Base-by-base conservation (phyloP, 2,797 vertebrate species). In the Sciurus carolinensis region DNA sequence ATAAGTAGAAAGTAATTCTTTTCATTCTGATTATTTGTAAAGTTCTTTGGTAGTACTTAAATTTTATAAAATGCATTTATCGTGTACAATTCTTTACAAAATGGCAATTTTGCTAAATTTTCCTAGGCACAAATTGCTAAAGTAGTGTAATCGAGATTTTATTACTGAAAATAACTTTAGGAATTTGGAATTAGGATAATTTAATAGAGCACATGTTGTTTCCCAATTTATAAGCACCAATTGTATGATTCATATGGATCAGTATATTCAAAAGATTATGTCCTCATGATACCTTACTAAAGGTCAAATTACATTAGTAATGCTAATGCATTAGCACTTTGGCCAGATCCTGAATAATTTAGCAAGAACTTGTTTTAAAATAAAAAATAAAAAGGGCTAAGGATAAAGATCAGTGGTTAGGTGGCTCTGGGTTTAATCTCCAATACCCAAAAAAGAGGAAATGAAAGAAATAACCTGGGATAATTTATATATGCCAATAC, bases 31-130 rank as follows among this genome's bases (percentile, higher is more conserved):
- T 26, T 84, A 13, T 69, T 42, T 57, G 0, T 54, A 57, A 57
- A 64, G 84, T 33, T 64, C 10, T 15, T 84, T 88, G 18, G 2
- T 66, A 79, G 79, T 54, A 67, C 33, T 57, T 75, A 85, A 11
- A 81, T 66, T 82, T 76, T 15, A 28, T 18, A 72, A 77, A 91
- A 71, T 87, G 7, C 1, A 94, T 67, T 73, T 94, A 36, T n/a
- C 44, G 42, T 67, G 11, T 59, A 52, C 12, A 80, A 85, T 86
- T 86, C 17, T 88, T 94, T 87, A 36, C 9, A 87, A 83, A 93
- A 91, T n/a, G 54, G 5, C 11, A 67, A 44, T 2, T 52, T n/a
- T 54, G 39, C 8, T 52, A 42, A 73, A 64, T 69, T 82, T 22
- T 8, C 24, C 90, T 90, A 64, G 66, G 69, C 1, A 36, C 0